Base-by-base conservation (phyloP, 2,888 invertebrate genomes). In the Drosophila demipolita region DNA sequence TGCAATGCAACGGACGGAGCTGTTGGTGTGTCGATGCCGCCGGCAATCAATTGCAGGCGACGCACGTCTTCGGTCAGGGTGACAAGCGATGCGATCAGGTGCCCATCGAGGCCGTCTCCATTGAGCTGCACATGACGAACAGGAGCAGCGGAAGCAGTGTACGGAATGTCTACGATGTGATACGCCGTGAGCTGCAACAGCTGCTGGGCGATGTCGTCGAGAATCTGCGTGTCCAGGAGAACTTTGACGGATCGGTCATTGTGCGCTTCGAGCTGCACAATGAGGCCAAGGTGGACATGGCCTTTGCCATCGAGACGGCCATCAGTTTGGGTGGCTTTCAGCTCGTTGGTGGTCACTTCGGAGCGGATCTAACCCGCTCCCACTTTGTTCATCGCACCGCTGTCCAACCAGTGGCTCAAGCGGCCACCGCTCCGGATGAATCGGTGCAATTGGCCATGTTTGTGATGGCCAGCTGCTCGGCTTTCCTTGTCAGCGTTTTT, bases 21-120 rank as follows among this genome's bases (percentile, higher is more conserved):
- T 97, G 97, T 91, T 97, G 97, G 97, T 97, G 97, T 91, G 97
- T 97, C 4, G 97, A 97, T 92, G 97, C 97, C 69, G 97, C 97
- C 1, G 96, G 96, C 35, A 96, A 96, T 90, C 96, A 96, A 86
- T 88, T 96, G 29, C 94, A 94, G 15, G 94, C 94, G 17, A 94
- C 95, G 0, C 94, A 94, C 72, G 94, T 95, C 11, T 96, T 96
- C 87, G 91, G 93, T 20, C 78, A 73, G 3, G 95, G 95, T 38
- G 94, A 95, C 55, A 94, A 93, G 54, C 93, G 94, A 54, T 96
- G 96, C 88, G 85, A 94, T 92, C 93, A 94, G 52, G 96, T 96
- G 5, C 95, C 96, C 66, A 94, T 97, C 65, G 96, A 96, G 80
- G 95, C 96, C 8, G 96, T 97, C 0, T 95, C 96, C 66, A 94